phyloP scores from a whole-genome alignment of 2,113 vertebrate genomes.

The Xenus cinereus region DNA sequence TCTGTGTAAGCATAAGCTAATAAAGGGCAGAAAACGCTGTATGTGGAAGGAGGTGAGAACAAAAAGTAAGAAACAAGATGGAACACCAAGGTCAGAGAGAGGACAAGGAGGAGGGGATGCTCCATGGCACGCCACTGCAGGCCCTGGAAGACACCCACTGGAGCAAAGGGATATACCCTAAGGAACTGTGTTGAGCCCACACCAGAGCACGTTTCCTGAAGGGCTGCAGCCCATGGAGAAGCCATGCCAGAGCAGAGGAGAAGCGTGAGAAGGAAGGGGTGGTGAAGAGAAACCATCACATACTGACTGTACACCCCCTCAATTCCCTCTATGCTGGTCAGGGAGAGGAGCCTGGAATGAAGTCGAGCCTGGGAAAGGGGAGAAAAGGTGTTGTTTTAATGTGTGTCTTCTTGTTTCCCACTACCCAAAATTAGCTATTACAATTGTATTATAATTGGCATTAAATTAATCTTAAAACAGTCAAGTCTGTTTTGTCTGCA shows the following conservation, averaged over 20 bases:
- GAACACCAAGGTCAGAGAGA: background rate
- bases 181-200: background rate
- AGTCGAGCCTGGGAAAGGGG: background rate
- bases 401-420: background rate
- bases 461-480: background rate
- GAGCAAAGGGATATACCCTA: background rate
- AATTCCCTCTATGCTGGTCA: background rate
- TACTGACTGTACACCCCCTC: background rate
- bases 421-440: background rate
- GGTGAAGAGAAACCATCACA: background rate
- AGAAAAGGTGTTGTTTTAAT: background rate
- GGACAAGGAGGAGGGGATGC: background rate
- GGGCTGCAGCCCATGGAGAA: background rate
- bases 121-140: background rate
- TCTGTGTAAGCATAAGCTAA: background rate
- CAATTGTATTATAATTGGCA: background rate
- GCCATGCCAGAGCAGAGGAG: background rate
- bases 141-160: too few species aligned
- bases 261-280: background rate
- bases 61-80: background rate
- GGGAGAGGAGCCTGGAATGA: background rate
- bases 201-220: rapidly evolving
- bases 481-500: background rate
- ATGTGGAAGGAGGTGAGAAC: background rate
- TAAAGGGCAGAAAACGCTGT: background rate